Conservation (phyloP, 2,113 vertebrate genomes). For the Hydrolagus affinis region DNA sequence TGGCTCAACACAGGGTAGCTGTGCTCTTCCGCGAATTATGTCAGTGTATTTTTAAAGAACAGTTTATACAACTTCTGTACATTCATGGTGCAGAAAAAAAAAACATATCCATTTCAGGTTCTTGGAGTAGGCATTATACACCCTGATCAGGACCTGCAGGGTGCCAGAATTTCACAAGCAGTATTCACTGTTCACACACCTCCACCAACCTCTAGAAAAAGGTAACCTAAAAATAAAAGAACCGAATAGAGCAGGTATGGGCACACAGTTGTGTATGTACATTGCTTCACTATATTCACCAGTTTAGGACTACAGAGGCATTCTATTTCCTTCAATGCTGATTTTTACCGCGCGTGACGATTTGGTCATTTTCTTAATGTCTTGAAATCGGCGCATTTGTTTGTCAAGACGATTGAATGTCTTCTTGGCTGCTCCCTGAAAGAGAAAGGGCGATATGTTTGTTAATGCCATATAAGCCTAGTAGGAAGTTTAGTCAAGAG, state of each 20-base stretch:
- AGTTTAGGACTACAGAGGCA: constrained; percentile 81
- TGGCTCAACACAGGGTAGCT: not conserved
- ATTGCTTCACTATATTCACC: not conserved
- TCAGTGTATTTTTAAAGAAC: not conserved
- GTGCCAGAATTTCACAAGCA: not conserved
- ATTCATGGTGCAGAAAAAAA: not conserved
- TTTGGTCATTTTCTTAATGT: constrained; percentile 87
- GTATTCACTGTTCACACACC: not conserved
- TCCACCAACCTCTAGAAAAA: constrained; percentile 7
- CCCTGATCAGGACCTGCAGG: not conserved
- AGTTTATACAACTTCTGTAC: constrained; percentile 13
- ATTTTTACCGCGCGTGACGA: constrained; percentile 91
- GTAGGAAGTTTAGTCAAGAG: not conserved
- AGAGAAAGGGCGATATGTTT: constrained; percentile 48
- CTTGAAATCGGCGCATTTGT: constrained; percentile 90
- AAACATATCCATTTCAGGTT: not conserved
- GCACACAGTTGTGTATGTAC: constrained; percentile 9
- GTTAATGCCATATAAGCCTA: not conserved
- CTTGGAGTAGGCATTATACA: not conserved
- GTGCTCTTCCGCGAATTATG: not conserved
- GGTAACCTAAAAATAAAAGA: constrained; percentile 19
- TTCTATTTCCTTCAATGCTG: constrained; percentile 94
- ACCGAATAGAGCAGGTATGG: constrained; percentile 24
- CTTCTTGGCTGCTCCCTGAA: constrained; percentile 85
- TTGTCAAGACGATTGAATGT: constrained; percentile 91